Conservation (phyloP, 1,140 invertebrate genomes). For the Drosophila obscura region DNA sequence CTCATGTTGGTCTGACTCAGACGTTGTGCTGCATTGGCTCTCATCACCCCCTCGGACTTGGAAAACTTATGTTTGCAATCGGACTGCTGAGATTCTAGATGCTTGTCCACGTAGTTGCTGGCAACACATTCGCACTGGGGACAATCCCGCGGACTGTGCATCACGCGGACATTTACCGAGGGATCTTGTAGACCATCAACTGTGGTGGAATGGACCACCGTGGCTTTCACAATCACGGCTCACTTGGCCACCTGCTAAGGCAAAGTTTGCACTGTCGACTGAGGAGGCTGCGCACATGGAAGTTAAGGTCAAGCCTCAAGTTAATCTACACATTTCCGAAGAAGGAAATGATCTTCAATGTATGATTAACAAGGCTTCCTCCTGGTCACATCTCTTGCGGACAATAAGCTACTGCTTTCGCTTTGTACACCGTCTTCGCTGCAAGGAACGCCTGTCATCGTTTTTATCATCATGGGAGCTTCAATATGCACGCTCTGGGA, state of each 20-base stretch:
- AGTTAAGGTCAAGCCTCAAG: neutral
- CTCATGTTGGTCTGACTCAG: too few relatives aligned
- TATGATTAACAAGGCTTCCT: too few relatives aligned
- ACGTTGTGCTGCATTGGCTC: neutral
- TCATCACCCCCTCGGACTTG: neutral
- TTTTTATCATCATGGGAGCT: neutral
- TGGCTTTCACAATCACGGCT: slow-evolving; percentile 3
- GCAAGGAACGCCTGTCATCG: neutral
- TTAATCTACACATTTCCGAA: too few relatives aligned
- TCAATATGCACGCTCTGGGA: slow-evolving; percentile 1
- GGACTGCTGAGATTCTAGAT: neutral
- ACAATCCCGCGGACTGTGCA: slow-evolving; percentile 70
- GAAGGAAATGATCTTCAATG: too few relatives aligned
- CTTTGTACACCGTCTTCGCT: too few relatives aligned
- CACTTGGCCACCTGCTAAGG: neutral
- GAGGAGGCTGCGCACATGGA: neutral
- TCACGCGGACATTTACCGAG: slow-evolving; percentile 34
- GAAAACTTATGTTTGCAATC: neutral
- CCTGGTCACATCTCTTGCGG: neutral
- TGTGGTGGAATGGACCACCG: slow-evolving; percentile 36
- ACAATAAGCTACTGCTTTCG: neutral
- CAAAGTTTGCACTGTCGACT: neutral
- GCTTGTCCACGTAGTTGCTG: slow-evolving; percentile 36
- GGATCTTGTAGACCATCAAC: slow-evolving; percentile 13
- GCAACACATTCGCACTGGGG: slow-evolving; percentile 59